Percentiles rank a stretch among this genome's conserved stretches.
These are phyloP conservation scores for Chlorodrepanis virens DNA, from an alignment of 2,113 vertebrate species.

Conservation along the genomic window DNA sequence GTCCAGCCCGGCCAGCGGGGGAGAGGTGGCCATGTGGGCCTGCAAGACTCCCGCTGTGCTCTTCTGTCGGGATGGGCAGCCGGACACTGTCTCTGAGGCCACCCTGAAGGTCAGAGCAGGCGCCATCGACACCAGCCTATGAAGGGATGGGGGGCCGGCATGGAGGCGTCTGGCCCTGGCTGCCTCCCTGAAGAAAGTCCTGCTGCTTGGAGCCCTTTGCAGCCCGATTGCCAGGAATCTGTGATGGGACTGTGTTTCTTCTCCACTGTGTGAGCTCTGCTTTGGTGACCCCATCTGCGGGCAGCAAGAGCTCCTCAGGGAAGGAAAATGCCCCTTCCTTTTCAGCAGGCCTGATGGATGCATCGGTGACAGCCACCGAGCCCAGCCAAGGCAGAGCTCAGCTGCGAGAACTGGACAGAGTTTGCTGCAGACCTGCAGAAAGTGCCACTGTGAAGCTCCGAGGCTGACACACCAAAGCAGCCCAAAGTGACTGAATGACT, in stretches of 20 bases:
- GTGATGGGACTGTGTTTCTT: not conserved
- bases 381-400: not conserved
- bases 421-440: not conserved
- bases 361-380: rapidly evolving
- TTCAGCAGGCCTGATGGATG: not conserved
- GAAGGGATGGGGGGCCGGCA: not conserved
- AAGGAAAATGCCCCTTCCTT: not conserved
- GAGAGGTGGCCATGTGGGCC: conserved; percentile 90
- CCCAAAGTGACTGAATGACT: not conserved
- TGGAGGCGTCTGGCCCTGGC: rapidly evolving
- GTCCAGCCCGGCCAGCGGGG: conserved; percentile 75
- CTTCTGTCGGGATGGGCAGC: conserved; percentile 86
- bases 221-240: rapidly evolving
- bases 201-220: not conserved
- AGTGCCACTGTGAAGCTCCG: not conserved
- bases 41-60: conserved; percentile 89
- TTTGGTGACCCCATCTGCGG: rapidly evolving
- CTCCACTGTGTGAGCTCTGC: not conserved
- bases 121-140: conserved; percentile 83
- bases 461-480: not conserved
- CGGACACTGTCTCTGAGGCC: conserved; percentile 54
- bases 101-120: conserved; percentile 65
- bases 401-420: not conserved
- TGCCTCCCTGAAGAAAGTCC: not conserved
- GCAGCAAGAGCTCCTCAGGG: not conserved